Evolutionary conservation across 1,140 invertebrate species (phyloP).

Genomic region (Micrasema minimum): DNA sequence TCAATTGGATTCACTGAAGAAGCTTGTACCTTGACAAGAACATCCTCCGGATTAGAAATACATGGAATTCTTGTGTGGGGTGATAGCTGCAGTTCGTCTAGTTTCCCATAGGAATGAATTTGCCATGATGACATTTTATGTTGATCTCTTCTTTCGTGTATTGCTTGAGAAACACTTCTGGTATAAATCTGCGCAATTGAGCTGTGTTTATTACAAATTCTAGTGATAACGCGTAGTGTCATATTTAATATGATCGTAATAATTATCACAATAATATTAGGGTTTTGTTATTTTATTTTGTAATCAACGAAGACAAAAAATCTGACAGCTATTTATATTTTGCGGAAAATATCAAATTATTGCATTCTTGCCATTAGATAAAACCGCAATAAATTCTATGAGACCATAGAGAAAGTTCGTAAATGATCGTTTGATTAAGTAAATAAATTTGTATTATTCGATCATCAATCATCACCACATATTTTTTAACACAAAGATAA

Average conservation of each 20-base stretch:
- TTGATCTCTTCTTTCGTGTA: conserved; percentile 21
- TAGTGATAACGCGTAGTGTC: background rate
- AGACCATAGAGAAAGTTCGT: too few relatives aligned
- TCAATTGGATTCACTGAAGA: conserved; percentile 94
- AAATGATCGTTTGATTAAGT: too few relatives aligned
- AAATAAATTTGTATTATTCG: too few relatives aligned
- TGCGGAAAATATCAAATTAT: too few relatives aligned
- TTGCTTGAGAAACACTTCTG: background rate
- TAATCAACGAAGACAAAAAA: background rate
- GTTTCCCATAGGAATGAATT: conserved; percentile 78
- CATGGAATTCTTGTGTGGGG: conserved; percentile 72
- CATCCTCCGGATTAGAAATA: conserved; percentile 75
- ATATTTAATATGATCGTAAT: background rate
- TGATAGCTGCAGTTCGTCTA: conserved; percentile 73
- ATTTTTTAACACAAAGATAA: too few relatives aligned
- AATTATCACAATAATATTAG: background rate
- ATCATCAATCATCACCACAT: too few relatives aligned
- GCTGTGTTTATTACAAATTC: background rate
- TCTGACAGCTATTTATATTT: conserved; percentile 11
- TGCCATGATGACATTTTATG: conserved; percentile 80
- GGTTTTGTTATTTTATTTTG: too few relatives aligned
- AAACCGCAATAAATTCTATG: too few relatives aligned
- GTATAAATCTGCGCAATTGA: background rate
- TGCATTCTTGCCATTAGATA: too few relatives aligned
- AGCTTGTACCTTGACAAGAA: conserved; percentile 83